A percentile compares a stretch with the other conserved stretches of the same genome.
phyloP scores from a whole-genome alignment of 1,140 invertebrate genomes.

The Tetragonula clypearis region DNA sequence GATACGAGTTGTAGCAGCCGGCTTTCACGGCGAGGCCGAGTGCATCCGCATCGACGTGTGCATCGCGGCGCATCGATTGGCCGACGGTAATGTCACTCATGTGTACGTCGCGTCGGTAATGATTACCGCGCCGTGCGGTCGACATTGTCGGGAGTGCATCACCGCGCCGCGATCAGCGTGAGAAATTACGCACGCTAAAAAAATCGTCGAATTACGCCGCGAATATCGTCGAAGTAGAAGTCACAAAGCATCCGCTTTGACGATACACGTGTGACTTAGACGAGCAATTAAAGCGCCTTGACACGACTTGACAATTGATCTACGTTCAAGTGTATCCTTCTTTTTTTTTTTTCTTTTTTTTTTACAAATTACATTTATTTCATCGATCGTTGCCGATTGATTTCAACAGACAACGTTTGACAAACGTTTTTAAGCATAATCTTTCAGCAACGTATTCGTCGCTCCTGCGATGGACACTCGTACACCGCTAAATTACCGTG shows the following conservation, averaged over 20 bases:
- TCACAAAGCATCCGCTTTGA: not conserved
- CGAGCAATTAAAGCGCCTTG: not conserved
- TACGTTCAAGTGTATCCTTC: not conserved
- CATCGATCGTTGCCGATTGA: no score
- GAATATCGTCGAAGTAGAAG: not conserved
- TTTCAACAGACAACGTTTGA: no score
- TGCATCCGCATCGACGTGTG: constrained; percentile 33
- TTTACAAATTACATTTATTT: not conserved
- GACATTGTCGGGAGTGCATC: constrained; percentile 44
- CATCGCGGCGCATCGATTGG: constrained; percentile 44
- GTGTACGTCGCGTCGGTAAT: constrained; percentile 53
- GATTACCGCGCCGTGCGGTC: constrained; percentile 30
- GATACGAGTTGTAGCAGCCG: not conserved
- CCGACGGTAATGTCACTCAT: constrained; percentile 60
- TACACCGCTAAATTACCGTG: constrained; percentile 15
- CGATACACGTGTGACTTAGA: not conserved
- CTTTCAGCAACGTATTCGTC: not conserved
- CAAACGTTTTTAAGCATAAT: not conserved
- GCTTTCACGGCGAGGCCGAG: constrained; percentile 10
- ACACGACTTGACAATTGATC: not conserved
- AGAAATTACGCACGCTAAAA: not conserved
- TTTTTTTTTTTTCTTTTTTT: not conserved
- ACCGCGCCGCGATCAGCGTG: not conserved
- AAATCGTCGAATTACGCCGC: not conserved
- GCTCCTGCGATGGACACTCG: not conserved